Base-by-base conservation (phyloP, 2,888 invertebrate genomes). In the Camponotus fellah region DNA sequence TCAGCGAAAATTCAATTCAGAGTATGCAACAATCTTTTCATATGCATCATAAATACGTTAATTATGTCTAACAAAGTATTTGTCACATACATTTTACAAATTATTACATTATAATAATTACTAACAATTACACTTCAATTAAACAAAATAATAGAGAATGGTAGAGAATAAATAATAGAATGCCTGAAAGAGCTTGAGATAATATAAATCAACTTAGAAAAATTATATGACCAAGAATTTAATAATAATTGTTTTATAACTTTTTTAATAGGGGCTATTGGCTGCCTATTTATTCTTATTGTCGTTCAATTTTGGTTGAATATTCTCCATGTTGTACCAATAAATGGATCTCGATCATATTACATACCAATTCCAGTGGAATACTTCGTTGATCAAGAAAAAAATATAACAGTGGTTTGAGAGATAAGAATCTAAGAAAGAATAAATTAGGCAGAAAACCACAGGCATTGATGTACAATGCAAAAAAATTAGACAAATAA, bases 331-430 rank as follows among this genome's bases (percentile, higher is more conserved):
- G 14, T 14, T 5, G 6, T 58, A n/a, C 10, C 26, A 0, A 43
- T 14, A 34, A 43, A 77, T 1, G n/a, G 14, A 77, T 68, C 77
- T 56, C 34, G 14, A 17, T 3, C 34, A 17, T 10, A 5, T 37
- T 37, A 1, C 0, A 0, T 68, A 14, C 68, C 40, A 12, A 77
- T 77, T 14, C 14, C 10, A 8, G 58, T 12, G 17, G 53, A 77
- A 2, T 77, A 77, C 8, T 77, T 77, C 5, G 43, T 75, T 14
- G 75, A 75, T 62, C 34, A 75, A 14, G 43, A 62, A 21, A 75
- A 75, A 21, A 26, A 26, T 26, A 26, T 26, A 26, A 26, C 26
- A 26, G 26, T 26, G 26, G 26, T 26, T 26, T 26, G 26, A 26
- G 26, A 26, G 26, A 26, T 26, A 26, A 26, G 26, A 26, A 26